Conservation (phyloP, 2,888 invertebrate genomes). For the Sphaerophoria taeniata region DNA sequence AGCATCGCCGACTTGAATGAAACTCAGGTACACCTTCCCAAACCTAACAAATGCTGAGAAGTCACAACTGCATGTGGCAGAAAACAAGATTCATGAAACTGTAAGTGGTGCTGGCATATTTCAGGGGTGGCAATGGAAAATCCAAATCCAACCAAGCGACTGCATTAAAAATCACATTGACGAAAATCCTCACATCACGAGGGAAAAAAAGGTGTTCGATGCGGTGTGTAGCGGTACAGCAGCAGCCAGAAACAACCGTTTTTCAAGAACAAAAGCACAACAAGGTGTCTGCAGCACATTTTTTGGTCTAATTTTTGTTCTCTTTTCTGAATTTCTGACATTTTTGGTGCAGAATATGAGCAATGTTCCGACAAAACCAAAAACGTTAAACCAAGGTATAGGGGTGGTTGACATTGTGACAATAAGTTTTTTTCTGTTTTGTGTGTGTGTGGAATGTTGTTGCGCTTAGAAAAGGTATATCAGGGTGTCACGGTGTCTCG, state of each 20-base stretch:
- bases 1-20: slow-evolving; percentile 10
- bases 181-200: slow-evolving; percentile 23
- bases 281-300: slow-evolving; percentile 72
- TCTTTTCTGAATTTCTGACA: no score
- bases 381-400: background rate
- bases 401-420: slow-evolving; percentile 56
- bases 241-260: slow-evolving; percentile 24
- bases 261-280: slow-evolving; percentile 41
- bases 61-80: slow-evolving; percentile 22
- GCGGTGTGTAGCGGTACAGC: slow-evolving; percentile 34
- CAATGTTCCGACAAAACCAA: slow-evolving; percentile 30
- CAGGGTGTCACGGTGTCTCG: slow-evolving; percentile 64
- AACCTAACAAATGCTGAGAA: background rate
- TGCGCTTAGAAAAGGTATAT: slow-evolving; percentile 60
- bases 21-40: slow-evolving; percentile 57
- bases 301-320: slow-evolving; percentile 40
- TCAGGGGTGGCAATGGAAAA: slow-evolving; percentile 46
- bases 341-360: slow-evolving; percentile 70
- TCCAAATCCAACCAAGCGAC: background rate
- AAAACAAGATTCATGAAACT: slow-evolving; percentile 46
- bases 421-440: slow-evolving; percentile 49
- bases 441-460: slow-evolving; percentile 56
- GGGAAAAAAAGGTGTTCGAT: slow-evolving; percentile 65
- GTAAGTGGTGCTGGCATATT: slow-evolving; percentile 54
- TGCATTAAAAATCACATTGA: slow-evolving; percentile 40